Evolutionary conservation across 1,140 invertebrate genomes (phyloP), one percentile per base, ranked within the genome.

Genomic region (Halictus rubicundus): DNA sequence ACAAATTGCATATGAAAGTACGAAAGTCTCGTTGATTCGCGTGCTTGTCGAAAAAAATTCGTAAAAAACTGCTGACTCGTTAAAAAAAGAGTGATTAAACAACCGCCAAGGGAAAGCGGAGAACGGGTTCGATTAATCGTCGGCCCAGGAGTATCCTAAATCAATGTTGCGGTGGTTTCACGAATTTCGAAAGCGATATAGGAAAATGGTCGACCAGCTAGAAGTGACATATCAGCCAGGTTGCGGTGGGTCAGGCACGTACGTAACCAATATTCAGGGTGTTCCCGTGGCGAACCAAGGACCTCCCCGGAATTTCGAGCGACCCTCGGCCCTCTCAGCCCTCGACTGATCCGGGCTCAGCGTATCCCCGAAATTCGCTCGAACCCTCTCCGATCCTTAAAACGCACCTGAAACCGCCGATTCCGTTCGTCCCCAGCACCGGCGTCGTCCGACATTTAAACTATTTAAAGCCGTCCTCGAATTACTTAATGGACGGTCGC

Each of bases 161-260:
- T 57, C 54, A 5, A 9, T n/a, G 54, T 57, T 57, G 19, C 19
- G 54, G 54, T 54, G 27, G 37, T 14, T 74, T 59, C 39, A 4
- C 32, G 46, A 39, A 72, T 71, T 46, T 21, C 42, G 60, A 16
- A n/a, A 12, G 25, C 16, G 52, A 32, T 68, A 63, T 21, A 82
- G 54, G 76, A 63, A 83, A 80, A 83, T 84, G 68, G 77, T 39
- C n/a, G 71, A 21, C 32, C 42, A 76, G 2, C 59, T 76, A 81
- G 66, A 85, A 76, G 81, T 83, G 83, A 81, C 69, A 54, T 81
- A 81, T 84, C 78, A 69, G 68, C n/a, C 23, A 32, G 73, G 72
- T 84, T 84, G 83, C 52, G 82, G 78, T 78, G 74, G 82, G 72
- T 84, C 68, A 81, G 72, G 57, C 78, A 85, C 83, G 82, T 85